phyloP scores from a whole-genome alignment of 1,140 invertebrate genomes.

The Neodiprion lecontei region DNA sequence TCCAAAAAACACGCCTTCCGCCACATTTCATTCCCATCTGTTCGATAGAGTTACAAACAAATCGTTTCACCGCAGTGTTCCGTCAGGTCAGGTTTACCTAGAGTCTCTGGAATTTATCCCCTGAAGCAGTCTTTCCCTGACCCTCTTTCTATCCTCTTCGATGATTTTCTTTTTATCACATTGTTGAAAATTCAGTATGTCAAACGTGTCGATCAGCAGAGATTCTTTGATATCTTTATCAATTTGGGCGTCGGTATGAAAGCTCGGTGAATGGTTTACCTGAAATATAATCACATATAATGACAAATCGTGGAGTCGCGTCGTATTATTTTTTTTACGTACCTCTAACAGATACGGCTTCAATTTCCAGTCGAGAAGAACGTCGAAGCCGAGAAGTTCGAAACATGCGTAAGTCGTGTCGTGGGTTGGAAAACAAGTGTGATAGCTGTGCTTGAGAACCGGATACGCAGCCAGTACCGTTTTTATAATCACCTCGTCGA shows the following conservation, averaged over 20 bases:
- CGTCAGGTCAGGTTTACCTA: slow-evolving; percentile 27
- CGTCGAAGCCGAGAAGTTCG: slow-evolving; percentile 88
- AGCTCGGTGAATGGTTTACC: slow-evolving; percentile 92
- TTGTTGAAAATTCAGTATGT: slow-evolving; percentile 81
- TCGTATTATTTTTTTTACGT: slow-evolving; percentile 15
- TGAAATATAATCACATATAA: slow-evolving; percentile 37
- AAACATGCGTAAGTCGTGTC: slow-evolving; percentile 86
- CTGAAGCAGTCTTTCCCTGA: slow-evolving; percentile 71
- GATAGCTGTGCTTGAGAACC: slow-evolving; percentile 86
- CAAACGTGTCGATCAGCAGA: slow-evolving; percentile 82
- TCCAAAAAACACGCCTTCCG: not conserved
- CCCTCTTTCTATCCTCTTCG: slow-evolving; percentile 73
- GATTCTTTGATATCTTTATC: slow-evolving; percentile 86
- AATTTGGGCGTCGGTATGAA: slow-evolving; percentile 83
- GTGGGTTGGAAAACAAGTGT: slow-evolving; percentile 86
- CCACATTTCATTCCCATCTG: not conserved
- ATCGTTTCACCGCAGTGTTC: no score
- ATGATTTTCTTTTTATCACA: slow-evolving; percentile 79
- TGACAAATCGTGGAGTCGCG: not conserved
- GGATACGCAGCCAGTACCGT: slow-evolving; percentile 86
- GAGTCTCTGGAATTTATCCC: slow-evolving; percentile 57
- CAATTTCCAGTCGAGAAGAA: slow-evolving; percentile 84
- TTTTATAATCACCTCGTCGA: slow-evolving; percentile 91
- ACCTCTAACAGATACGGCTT: slow-evolving; percentile 88
- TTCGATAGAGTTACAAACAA: not conserved